These are phyloP conservation scores for Leucoma salicis DNA, from an alignment of 2,888 invertebrate species.

Conservation along the genomic window DNA sequence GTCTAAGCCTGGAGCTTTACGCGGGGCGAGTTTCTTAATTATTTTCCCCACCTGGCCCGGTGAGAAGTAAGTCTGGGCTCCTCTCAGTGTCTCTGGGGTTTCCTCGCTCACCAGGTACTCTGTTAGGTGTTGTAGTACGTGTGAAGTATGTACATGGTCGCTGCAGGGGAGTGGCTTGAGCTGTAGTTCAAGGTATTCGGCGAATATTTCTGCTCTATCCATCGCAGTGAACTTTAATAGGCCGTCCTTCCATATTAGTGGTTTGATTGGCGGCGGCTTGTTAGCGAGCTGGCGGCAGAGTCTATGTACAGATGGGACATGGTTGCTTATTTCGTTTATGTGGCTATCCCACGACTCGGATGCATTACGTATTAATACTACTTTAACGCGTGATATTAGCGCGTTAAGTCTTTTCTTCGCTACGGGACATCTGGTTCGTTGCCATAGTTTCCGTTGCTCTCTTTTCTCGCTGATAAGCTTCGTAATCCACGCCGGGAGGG, in stretches of 20 bases:
- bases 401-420: neutral
- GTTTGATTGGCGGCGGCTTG: neutral
- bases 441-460: neutral
- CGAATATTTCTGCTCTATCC: neutral
- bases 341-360: neutral
- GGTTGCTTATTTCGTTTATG: neutral
- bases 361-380: neutral
- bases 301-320: neutral
- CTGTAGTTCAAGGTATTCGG: neutral
- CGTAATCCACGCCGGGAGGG: neutral
- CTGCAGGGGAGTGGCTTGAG: neutral
- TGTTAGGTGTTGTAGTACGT: neutral
- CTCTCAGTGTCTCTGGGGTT: neutral
- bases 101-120: neutral
- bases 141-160: neutral
- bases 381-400: neutral
- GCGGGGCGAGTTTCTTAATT: neutral
- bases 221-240: neutral
- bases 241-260: neutral
- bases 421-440: neutral
- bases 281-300: neutral
- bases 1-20: slow-evolving; percentile 1
- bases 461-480: neutral
- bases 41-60: neutral
- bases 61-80: neutral